Conservation (phyloP, 2,113 vertebrate genomes). For the Siniperca chuatsi region DNA sequence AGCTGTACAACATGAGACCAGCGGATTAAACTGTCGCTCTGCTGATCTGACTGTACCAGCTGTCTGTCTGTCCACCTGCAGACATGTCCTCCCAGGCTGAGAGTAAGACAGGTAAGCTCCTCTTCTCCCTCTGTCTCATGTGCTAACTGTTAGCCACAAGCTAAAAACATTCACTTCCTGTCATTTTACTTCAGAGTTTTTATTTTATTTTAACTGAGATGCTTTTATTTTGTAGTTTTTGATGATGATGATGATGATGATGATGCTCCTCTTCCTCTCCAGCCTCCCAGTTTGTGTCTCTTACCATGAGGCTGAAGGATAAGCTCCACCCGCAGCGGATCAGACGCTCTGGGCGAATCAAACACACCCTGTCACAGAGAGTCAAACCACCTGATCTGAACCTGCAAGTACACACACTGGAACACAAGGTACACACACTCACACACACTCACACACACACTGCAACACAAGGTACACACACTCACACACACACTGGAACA, state of each 20-base stretch:
- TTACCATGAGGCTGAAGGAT: constrained; percentile 95
- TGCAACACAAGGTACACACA: too few species aligned
- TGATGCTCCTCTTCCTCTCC: constrained; percentile 32
- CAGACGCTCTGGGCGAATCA: constrained; percentile 84
- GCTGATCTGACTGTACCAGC: not conserved
- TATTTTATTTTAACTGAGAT: not conserved
- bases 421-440: constrained; percentile 86
- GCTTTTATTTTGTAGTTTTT: not conserved
- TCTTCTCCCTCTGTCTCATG: not conserved
- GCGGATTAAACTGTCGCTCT: not conserved
- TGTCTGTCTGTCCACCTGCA: constrained; percentile 5
- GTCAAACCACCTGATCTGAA: constrained; percentile 86
- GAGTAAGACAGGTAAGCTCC: constrained; percentile 61
- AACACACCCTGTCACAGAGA: constrained; percentile 89
- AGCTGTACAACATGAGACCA: not conserved
- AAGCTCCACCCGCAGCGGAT: constrained; percentile 89
- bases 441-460: not conserved
- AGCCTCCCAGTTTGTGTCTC: constrained; percentile 93
- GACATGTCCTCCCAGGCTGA: constrained; percentile 67
- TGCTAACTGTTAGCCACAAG: constrained; percentile 11
- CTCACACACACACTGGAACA: too few species aligned
- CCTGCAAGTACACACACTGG: constrained; percentile 83
- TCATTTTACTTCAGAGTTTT: not conserved
- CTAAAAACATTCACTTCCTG: constrained; percentile 26
- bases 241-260: not conserved